Evolutionary conservation across 2,888 invertebrate genomes (phyloP).

Genomic region (Keiferia lycopersicella): DNA sequence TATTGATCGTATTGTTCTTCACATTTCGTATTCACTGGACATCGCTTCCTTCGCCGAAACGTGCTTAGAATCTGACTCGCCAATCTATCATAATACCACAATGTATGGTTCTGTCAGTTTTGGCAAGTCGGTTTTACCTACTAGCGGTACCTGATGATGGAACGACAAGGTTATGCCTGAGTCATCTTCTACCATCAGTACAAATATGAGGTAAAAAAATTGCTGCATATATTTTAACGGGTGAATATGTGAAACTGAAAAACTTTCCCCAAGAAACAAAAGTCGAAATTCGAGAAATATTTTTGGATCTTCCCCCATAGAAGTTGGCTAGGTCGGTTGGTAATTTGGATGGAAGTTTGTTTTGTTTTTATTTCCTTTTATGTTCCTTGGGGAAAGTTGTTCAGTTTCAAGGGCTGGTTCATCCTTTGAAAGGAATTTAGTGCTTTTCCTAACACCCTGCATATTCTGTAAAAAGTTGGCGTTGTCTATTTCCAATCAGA

Average conservation of each 20-base stretch:
- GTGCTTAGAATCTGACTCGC: slow-evolving; percentile 46
- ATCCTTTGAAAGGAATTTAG: too few species aligned
- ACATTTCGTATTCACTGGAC: slow-evolving; percentile 48
- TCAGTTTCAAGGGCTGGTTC: too few species aligned
- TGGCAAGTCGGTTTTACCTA: neutral
- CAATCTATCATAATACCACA: neutral
- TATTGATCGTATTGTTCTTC: neutral
- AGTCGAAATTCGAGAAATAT: too few species aligned
- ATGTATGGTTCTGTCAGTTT: slow-evolving; percentile 1
- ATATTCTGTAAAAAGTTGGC: neutral
- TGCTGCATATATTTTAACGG: too few species aligned
- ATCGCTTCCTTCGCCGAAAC: slow-evolving; percentile 50
- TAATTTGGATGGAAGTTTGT: too few species aligned
- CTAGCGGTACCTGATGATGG: neutral
- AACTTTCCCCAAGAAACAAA: too few species aligned
- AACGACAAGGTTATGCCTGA: neutral
- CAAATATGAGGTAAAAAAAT: too few species aligned
- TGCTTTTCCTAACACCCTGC: neutral
- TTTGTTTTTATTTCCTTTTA: too few species aligned
- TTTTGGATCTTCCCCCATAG: too few species aligned
- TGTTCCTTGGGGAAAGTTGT: too few species aligned
- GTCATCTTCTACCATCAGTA: neutral
- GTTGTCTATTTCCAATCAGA: slow-evolving; percentile 6
- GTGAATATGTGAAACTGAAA: too few species aligned
- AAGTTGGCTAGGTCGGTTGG: too few species aligned